Base-by-base conservation (phyloP, 1,140 invertebrate genomes). In the Drosophila nigrodunni region DNA sequence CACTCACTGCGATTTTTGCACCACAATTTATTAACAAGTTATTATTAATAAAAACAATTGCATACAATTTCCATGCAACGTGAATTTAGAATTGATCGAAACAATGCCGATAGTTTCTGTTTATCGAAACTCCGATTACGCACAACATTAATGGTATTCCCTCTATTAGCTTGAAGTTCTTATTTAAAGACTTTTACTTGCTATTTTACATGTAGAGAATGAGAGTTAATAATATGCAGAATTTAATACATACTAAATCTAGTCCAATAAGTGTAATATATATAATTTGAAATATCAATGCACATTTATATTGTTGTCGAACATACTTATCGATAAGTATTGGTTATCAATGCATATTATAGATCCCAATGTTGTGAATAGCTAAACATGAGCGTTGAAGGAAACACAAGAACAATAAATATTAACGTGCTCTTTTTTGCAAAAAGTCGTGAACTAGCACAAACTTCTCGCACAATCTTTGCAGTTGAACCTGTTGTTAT, bases 401-500 rank as follows among this genome's bases (percentile, higher is more conserved):
- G 35, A 0, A 3, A 7, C 0, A 21, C 49, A 15, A 44, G 46
- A 37, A 25, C 62, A 55, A 92, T 94, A 5, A 92, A 92, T 52
- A 94, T 97, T 49, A 95, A 95, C 92, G 79, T 98, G 49, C 92
- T 98, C 75, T 97, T 98, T 93, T 98, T 98, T 93, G 97, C 97
- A 10, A 96, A 96, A 94, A 96, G 97, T 60, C 95, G 96, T 89
- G 97, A 98, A 92, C 91, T 98, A 66, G 93, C 94, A 66, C 96
- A 96, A 61, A 91, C 93, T 37, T 93, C 93, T 47, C 94, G 95
- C 78, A 92, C 93, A 21, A 91, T 77, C 13, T 89, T 96, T 72
- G 60, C 69, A 30, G 68, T 97, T 13, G 88, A 93, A 2, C 76
- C 91, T 18, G 91, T 95, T 57, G 92, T 93, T 21, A 94, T 94